Evolutionary conservation across 2,888 invertebrate genomes (phyloP).

Genomic region (Hedychridium roseum): DNA sequence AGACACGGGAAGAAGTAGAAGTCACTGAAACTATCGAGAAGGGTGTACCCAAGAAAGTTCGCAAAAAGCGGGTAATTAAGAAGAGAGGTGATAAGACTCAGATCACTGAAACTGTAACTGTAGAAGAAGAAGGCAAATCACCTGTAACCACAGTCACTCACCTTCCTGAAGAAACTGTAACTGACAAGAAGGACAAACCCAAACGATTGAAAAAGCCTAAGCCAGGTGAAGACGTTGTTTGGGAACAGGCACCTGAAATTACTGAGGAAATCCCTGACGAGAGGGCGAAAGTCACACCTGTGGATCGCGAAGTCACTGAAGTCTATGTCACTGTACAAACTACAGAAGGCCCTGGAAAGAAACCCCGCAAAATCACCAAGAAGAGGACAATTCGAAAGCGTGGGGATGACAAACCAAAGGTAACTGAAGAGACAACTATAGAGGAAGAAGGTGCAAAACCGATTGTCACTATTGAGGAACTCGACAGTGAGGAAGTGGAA

Average conservation of each 20-base stretch:
- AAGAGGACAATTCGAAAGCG: constrained; percentile 58
- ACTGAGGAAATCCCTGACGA: too few relatives aligned
- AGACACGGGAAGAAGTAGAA: constrained; percentile 41
- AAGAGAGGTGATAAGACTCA: too few relatives aligned
- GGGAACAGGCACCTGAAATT: too few relatives aligned
- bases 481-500: constrained; percentile 45
- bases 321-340: constrained; percentile 39
- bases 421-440: constrained; percentile 63
- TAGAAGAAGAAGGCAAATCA: too few relatives aligned
- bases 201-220: too few relatives aligned
- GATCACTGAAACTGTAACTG: too few relatives aligned
- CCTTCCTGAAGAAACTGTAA: too few relatives aligned
- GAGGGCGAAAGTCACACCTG: too few relatives aligned
- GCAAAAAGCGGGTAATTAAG: constrained; percentile 46
- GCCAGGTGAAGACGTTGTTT: too few relatives aligned
- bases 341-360: constrained; percentile 42
- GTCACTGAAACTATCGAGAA: constrained; percentile 61
- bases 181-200: too few relatives aligned
- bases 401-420: constrained; percentile 42
- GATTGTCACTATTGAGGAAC: constrained; percentile 41
- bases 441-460: constrained; percentile 50
- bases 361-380: constrained; percentile 47
- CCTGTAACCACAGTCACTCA: too few relatives aligned
- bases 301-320: constrained; percentile 62
- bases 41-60: constrained; percentile 52